Conservation (phyloP, 2,888 invertebrate species). For the Neelides folsomi region DNA sequence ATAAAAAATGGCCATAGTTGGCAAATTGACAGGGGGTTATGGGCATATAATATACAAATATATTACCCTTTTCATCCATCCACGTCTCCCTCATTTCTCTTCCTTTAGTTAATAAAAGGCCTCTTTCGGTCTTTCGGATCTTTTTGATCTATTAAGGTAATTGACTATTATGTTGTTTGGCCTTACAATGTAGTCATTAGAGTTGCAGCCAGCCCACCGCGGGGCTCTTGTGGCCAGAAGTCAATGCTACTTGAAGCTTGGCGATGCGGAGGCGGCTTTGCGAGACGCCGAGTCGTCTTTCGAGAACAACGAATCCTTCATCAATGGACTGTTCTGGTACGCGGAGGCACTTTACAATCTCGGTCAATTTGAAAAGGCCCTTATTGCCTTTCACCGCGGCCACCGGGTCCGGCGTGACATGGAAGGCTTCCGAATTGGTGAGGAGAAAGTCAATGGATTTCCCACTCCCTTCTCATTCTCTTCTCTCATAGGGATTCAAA, state of each 20-base stretch:
- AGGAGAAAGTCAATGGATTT: no score
- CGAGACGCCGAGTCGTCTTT: slow-evolving; percentile 30
- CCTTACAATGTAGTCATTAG: slow-evolving; percentile 17
- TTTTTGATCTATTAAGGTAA: no score
- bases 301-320: slow-evolving; percentile 23
- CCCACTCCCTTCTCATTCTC: no score
- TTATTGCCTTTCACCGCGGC: slow-evolving; percentile 31
- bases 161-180: no score
- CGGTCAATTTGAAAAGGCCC: slow-evolving; percentile 31
- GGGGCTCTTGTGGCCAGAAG: slow-evolving; percentile 30
- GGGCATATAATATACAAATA: no score
- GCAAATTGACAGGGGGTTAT: no score
- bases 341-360: slow-evolving; percentile 31
- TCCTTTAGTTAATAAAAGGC: no score
- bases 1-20: no score
- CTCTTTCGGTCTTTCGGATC: no score
- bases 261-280: slow-evolving; percentile 28
- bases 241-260: slow-evolving; percentile 29
- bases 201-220: slow-evolving; percentile 29
- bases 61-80: no score
- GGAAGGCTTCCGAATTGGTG: slow-evolving; percentile 28
- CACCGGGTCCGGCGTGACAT: slow-evolving; percentile 24
- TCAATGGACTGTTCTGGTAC: slow-evolving; percentile 28
- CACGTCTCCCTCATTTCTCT: no score
- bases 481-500: slow-evolving; percentile 16